Base-by-base conservation (phyloP, 2,113 vertebrate genomes). In the Stegastes partitus region DNA sequence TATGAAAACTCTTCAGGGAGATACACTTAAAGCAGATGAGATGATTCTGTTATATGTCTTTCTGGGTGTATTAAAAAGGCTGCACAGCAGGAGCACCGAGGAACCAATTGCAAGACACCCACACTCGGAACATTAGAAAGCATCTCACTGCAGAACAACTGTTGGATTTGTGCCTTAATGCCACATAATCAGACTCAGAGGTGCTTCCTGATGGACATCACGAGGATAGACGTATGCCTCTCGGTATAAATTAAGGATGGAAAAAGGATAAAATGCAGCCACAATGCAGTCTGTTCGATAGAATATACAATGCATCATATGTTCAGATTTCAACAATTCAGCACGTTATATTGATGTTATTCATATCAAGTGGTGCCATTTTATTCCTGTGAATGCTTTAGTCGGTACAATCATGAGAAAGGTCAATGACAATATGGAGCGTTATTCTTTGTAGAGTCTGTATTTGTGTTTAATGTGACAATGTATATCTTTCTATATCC, bases 381-480 rank as follows among this genome's bases (percentile, higher is more conserved):
- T 51, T 44, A 22, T 56, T 42, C 9, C 16, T 49, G 37, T 23
- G 16, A 58, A 61, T 44, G 25, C 58, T 57, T 51, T 39, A 26
- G 9, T 59, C 56, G 11, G 15, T 21, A 3, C 44, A 26, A 53
- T 53, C 12, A 21, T 22, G 0, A 31, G 25, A 71, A 67, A 47
- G 44, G 6, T 65, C n/a, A 26, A n/a, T 64, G 25, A 61, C 2
- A 4, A 25, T 25, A 62, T 14, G 37, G 16, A 45, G 39, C n/a
- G 42, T 34, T 45, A 18, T 56, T 57, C 42, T 14, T 63, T 55
- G 16, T 6, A 1, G 2, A 56, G 44, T 39, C 16, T 68, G 28
- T 47, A 45, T 64, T 66, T 21, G 23, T 47, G 42, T 8, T 68
- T 71, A 59, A 78, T 45, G 39, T 62, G 44, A 54, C 57, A 62